A percentile compares a stretch with the other conserved stretches of the same genome.
phyloP scores from a whole-genome alignment of 2,113 vertebrate species.

The Dasyurus viverrinus region DNA sequence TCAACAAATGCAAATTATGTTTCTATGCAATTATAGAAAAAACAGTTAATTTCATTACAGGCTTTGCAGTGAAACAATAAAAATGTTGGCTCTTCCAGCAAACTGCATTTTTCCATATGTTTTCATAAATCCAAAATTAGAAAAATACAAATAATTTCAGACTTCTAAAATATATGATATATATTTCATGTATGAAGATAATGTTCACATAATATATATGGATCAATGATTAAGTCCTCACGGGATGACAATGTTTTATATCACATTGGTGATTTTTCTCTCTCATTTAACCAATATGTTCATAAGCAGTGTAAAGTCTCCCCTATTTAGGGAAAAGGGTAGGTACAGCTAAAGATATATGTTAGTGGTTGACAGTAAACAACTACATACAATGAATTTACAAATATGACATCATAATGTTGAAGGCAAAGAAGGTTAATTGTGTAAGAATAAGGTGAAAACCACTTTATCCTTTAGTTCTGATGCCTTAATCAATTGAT shows the following conservation, averaged over 20 bases:
- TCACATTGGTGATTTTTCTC: conserved; percentile 11
- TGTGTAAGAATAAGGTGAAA: background rate
- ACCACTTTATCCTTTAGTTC: background rate
- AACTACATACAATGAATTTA: background rate
- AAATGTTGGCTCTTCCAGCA: conserved; percentile 29
- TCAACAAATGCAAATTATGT: conserved; percentile 13
- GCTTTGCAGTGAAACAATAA: conserved; percentile 13
- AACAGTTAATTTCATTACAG: conserved; percentile 41
- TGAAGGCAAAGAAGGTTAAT: conserved; percentile 5
- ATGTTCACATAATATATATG: background rate
- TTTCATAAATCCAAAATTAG: background rate
- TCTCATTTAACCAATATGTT: conserved; percentile 46
- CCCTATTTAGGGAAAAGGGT: conserved; percentile 33
- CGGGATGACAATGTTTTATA: background rate
- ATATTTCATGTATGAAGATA: conserved; percentile 52
- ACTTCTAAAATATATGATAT: conserved; percentile 3
- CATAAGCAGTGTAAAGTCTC: conserved; percentile 32
- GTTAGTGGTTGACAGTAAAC: conserved; percentile 9
- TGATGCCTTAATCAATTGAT: background rate
- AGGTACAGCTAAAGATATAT: conserved; percentile 3
- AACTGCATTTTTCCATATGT: conserved; percentile 38
- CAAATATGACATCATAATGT: conserved; percentile 1
- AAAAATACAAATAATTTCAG: conserved; percentile 34
- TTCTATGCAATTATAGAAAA: conserved; percentile 51
- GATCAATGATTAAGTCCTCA: conserved; percentile 6